These are phyloP conservation scores for Phainopepla nitens DNA, from an alignment of 2,113 vertebrate genomes.

Conservation along the genomic window DNA sequence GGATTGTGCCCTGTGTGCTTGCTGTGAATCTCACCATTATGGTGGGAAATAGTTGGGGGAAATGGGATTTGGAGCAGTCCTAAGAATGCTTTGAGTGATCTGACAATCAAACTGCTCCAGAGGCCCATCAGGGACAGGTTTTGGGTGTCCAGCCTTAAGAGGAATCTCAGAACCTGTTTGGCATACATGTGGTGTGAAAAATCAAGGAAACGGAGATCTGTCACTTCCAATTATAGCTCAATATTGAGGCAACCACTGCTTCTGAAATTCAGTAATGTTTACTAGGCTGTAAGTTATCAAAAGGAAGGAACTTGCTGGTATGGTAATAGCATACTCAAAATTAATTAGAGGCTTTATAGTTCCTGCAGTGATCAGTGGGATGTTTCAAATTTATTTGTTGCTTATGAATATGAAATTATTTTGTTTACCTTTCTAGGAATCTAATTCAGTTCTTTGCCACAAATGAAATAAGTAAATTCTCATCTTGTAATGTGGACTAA, in stretches of 20 bases:
- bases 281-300: neutral
- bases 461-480: neutral
- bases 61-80: neutral
- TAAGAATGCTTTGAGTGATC: neutral
- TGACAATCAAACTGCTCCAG: neutral
- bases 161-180: neutral
- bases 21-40: neutral
- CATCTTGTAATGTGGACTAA: neutral
- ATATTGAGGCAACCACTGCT: neutral
- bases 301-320: neutral
- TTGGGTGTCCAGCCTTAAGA: neutral
- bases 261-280: neutral
- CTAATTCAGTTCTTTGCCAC: neutral
- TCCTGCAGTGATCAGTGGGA: neutral
- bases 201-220: neutral
- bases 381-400: neutral
- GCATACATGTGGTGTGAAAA: neutral
- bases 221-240: neutral
- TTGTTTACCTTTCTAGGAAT: slow-evolving; percentile 14
- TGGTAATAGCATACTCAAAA: neutral
- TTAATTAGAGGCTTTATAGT: neutral
- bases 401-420: neutral
- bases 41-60: neutral
- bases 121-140: neutral
- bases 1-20: neutral